Evolutionary conservation across 2,888 invertebrate genomes (phyloP).

Genomic region (Apocheima hispidaria): DNA sequence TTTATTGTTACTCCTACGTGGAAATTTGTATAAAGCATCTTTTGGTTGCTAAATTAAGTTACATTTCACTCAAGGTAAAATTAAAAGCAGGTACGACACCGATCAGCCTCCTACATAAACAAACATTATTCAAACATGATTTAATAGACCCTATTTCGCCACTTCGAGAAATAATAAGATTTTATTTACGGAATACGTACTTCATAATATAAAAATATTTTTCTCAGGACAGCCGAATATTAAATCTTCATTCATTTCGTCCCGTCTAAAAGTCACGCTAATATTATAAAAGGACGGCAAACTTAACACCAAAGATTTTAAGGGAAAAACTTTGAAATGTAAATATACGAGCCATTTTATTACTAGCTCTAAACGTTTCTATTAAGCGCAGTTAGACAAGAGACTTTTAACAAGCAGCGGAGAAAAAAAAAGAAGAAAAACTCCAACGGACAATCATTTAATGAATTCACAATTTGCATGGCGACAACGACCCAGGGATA

Average conservation of each 20-base stretch:
- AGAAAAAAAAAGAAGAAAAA: slow-evolving; percentile 63
- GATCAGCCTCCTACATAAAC: slow-evolving; percentile 56
- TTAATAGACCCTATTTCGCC: slow-evolving; percentile 28
- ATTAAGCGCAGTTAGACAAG: slow-evolving; percentile 64
- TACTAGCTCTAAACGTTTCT: slow-evolving; percentile 62
- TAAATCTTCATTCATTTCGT: slow-evolving; percentile 24
- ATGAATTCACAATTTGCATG: slow-evolving; percentile 83
- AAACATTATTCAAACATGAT: slow-evolving; percentile 57
- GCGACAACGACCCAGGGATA: slow-evolving; percentile 70
- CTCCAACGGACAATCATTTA: slow-evolving; percentile 77
- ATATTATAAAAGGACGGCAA: slow-evolving; percentile 32
- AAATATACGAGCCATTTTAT: slow-evolving; percentile 48
- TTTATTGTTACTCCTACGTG: too few species aligned
- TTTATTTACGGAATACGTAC: slow-evolving; percentile 27
- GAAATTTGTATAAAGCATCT: too few species aligned
- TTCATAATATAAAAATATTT: too few species aligned
- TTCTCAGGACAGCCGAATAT: slow-evolving; percentile 12
- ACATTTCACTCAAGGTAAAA: slow-evolving; percentile 20
- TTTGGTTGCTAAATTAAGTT: too few species aligned
- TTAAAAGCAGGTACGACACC: slow-evolving; percentile 37
- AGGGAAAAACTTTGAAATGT: slow-evolving; percentile 29
- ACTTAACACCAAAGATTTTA: slow-evolving; percentile 34
- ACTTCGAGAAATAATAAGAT: slow-evolving; percentile 27
- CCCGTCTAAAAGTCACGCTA: slow-evolving; percentile 17
- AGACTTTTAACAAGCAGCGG: slow-evolving; percentile 70